Conservation (phyloP, 2,888 invertebrate species). For the Epistrophella euchroma region DNA sequence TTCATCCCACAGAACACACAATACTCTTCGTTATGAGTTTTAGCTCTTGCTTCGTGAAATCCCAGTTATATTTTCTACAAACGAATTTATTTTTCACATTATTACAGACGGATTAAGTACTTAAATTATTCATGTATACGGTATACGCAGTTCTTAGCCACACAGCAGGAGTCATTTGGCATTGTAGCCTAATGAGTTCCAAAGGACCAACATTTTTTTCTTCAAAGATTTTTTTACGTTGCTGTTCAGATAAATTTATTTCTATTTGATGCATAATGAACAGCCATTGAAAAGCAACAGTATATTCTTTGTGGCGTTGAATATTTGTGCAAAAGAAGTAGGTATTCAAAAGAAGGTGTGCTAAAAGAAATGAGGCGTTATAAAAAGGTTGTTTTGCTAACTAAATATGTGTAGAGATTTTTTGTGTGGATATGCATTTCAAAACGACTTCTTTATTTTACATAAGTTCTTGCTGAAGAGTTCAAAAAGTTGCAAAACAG, state of each 20-base stretch:
- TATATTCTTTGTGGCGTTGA: constrained; percentile 27
- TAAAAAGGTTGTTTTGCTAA: not conserved
- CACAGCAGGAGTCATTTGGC: constrained; percentile 52
- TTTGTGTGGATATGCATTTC: not conserved
- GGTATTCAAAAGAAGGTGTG: constrained; percentile 13
- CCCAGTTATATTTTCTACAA: constrained; percentile 27
- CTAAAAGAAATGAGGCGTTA: constrained; percentile 14
- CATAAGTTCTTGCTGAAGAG: not conserved
- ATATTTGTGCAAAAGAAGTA: constrained; percentile 8
- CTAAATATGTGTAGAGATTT: not conserved
- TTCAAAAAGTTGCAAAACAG: not conserved
- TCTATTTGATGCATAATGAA: constrained; percentile 51
- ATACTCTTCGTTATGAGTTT: constrained; percentile 30
- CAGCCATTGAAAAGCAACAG: constrained; percentile 47
- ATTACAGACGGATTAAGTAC: constrained; percentile 39
- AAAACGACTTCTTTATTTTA: not conserved
- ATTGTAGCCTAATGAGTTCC: constrained; percentile 48
- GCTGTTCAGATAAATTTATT: constrained; percentile 40
- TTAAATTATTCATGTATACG: constrained; percentile 33
- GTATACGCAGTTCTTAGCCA: constrained; percentile 28
- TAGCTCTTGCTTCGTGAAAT: constrained; percentile 18
- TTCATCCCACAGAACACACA: constrained; percentile 20
- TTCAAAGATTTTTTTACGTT: constrained; percentile 23
- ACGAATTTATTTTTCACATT: constrained; percentile 44
- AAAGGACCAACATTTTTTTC: constrained; percentile 38